Evolutionary conservation across 92 coral and sea anemone genomes (phyloP).

Genomic region (Zoanthus gigantus): DNA sequence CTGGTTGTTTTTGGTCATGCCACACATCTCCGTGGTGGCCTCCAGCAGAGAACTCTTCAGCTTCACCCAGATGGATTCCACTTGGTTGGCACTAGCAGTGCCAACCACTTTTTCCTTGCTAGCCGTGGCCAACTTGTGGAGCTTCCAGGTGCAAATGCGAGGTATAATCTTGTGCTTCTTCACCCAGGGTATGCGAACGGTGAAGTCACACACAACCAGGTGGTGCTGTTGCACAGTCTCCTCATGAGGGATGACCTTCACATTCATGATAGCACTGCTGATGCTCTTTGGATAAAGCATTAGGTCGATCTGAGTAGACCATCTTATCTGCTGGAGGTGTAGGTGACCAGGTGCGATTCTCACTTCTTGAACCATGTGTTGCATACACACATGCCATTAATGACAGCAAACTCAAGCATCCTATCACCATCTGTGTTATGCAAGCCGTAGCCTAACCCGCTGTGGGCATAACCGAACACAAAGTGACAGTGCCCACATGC

Average conservation of each 20-base stretch:
- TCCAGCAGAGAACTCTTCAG: neutral
- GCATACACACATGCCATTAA: neutral
- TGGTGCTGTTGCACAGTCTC: neutral
- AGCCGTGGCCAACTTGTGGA: no score
- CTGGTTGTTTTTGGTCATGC: neutral
- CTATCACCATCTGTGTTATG: neutral
- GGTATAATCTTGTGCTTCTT: neutral
- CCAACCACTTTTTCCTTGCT: neutral
- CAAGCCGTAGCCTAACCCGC: neutral
- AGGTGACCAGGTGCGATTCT: neutral
- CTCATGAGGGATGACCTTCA: no score
- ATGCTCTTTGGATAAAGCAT: neutral
- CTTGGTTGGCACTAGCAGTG: neutral
- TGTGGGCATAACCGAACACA: neutral
- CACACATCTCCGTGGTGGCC: neutral
- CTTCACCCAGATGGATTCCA: neutral
- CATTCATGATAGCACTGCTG: neutral
- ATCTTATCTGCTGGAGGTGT: neutral
- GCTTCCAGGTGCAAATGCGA: neutral
- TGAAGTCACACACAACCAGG: no score
- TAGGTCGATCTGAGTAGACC: neutral
- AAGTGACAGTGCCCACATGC: neutral
- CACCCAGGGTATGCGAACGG: neutral
- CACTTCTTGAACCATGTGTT: neutral
- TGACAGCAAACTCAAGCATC: neutral